Conservation (phyloP, 2,113 vertebrate genomes). For the Argyrosomus japonicus region DNA sequence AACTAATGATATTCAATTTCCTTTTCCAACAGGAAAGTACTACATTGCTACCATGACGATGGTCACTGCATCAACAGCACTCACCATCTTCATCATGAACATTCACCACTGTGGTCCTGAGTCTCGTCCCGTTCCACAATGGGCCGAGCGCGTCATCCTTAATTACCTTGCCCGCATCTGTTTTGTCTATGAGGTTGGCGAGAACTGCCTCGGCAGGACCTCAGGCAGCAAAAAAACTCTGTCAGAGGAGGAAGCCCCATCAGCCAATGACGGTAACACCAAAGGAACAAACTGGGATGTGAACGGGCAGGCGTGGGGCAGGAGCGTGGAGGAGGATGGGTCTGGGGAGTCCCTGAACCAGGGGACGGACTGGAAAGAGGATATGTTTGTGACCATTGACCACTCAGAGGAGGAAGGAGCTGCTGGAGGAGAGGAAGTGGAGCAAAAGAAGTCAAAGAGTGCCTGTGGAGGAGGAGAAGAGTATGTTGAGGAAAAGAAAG, state of each 20-base stretch:
- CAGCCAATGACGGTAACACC: constrained; percentile 8
- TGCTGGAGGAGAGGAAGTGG: not conserved
- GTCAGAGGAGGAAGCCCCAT: constrained; percentile 29
- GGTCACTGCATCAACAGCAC: constrained; percentile 90
- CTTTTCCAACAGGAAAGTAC: constrained; percentile 88
- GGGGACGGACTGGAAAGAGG: constrained; percentile 31
- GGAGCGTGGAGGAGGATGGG: constrained; percentile 24
- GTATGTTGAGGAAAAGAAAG: constrained; percentile 27
- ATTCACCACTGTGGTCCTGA: constrained; percentile 92
- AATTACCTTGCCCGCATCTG: constrained; percentile 87
- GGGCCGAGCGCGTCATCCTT: constrained; percentile 87
- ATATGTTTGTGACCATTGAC: constrained; percentile 69
- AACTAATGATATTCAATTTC: not conserved
- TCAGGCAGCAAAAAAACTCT: constrained; percentile 25
- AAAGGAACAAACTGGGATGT: constrained; percentile 53
- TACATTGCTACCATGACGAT: constrained; percentile 96
- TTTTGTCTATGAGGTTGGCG: constrained; percentile 85
- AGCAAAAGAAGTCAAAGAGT: not conserved
- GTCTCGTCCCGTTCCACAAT: constrained; percentile 86
- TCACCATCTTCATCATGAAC: constrained; percentile 96
- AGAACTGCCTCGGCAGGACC: constrained; percentile 78
- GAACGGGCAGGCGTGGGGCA: constrained; percentile 49
- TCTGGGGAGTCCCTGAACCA: not conserved
- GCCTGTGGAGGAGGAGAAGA: not conserved
- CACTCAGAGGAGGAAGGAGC: constrained; percentile 54